These are phyloP conservation scores for Drosophila busckii DNA, from an alignment of 1,140 invertebrate species.

Conservation along the genomic window DNA sequence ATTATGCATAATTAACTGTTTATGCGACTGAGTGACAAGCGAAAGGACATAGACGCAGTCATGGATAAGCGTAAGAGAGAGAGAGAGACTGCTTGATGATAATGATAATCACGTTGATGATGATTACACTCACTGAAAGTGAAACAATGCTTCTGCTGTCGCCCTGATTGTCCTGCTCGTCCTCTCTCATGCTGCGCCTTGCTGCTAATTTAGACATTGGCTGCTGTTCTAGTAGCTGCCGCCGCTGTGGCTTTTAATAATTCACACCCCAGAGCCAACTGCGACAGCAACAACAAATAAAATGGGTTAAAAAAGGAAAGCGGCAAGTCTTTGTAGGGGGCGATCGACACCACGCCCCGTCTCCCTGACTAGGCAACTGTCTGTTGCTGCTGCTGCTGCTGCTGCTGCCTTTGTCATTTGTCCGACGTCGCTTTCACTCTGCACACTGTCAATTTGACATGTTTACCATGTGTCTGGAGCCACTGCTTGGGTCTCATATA, in stretches of 20 bases:
- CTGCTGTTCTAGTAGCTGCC: constrained; percentile 2
- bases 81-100: constrained; percentile 21
- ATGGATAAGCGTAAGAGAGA: constrained; percentile 3
- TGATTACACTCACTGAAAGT: constrained; percentile 64
- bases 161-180: constrained; percentile 20
- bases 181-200: constrained; percentile 19
- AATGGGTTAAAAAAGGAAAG: constrained; percentile 63
- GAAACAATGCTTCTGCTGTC: constrained; percentile 46
- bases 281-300: constrained; percentile 24
- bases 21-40: constrained; percentile 75
- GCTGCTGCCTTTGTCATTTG: constrained; percentile 52
- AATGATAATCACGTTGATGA: constrained; percentile 38
- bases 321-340: no score
- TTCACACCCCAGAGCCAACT: constrained; percentile 61
- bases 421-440: constrained; percentile 65
- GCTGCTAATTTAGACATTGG: constrained; percentile 67
- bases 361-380: no score
- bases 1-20: constrained; percentile 78
- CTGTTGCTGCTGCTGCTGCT: constrained; percentile 10
- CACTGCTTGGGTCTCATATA: constrained; percentile 43
- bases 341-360: no score
- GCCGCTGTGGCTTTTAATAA: constrained; percentile 67
- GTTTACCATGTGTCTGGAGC: constrained; percentile 73
- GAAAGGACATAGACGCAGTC: constrained; percentile 54
- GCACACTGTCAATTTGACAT: constrained; percentile 73